Evolutionary conservation across 2,888 invertebrate species (phyloP).

Genomic region (Copidosoma aretas): DNA sequence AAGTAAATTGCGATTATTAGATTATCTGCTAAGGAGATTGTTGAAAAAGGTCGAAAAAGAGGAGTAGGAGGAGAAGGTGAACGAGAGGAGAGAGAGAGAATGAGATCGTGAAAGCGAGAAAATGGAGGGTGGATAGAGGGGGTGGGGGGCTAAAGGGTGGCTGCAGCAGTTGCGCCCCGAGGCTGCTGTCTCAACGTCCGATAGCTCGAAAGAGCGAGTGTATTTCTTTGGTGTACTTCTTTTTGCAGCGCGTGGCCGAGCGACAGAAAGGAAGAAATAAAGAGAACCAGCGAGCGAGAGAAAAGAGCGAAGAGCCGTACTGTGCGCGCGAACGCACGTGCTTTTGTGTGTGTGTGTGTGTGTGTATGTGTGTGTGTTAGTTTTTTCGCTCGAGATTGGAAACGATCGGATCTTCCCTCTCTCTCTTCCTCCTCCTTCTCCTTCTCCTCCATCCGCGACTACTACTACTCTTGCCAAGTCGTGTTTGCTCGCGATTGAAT

Average conservation of each 20-base stretch:
- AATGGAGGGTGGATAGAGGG: background rate
- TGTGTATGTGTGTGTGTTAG: slow-evolving; percentile 2
- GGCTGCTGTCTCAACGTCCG: slow-evolving; percentile 4
- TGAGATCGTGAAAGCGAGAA: background rate
- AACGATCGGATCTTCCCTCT: slow-evolving; percentile 23
- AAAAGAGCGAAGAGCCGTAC: background rate
- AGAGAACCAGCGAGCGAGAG: background rate
- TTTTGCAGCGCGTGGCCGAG: background rate
- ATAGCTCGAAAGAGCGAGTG: slow-evolving; percentile 10
- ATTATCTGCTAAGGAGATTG: slow-evolving; percentile 30
- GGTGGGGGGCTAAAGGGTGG: no score
- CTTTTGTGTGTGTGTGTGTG: background rate
- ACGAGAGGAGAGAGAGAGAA: background rate
- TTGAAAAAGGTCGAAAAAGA: background rate
- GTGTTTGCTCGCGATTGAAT: slow-evolving; percentile 41
- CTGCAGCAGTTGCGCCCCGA: slow-evolving; percentile 2
- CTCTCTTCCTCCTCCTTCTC: slow-evolving; percentile 1
- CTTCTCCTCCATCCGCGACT: background rate
- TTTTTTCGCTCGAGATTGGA: slow-evolving; percentile 30
- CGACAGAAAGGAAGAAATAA: background rate
- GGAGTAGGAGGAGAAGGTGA: background rate
- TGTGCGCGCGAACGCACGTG: slow-evolving; percentile 9
- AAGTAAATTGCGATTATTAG: slow-evolving; percentile 30
- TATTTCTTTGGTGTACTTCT: slow-evolving; percentile 9
- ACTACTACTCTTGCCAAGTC: background rate